phyloP scores from a whole-genome alignment of 2,888 invertebrate species.

The Pseudanteris insignis region DNA sequence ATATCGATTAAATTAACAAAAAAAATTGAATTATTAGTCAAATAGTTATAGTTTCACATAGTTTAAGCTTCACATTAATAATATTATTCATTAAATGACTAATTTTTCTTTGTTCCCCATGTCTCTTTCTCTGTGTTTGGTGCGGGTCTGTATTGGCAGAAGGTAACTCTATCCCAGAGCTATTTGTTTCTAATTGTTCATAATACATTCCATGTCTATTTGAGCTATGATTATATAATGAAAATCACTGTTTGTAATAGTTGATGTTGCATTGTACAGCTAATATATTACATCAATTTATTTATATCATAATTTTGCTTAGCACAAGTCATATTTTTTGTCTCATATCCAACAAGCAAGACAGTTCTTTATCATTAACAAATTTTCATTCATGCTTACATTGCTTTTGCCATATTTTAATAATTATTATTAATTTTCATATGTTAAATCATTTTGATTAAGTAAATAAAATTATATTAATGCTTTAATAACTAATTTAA shows the following conservation, averaged over 20 bases:
- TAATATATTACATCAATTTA: slow-evolving; percentile 35
- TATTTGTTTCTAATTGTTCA: slow-evolving; percentile 46
- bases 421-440: too few relatives aligned
- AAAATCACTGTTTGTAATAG: slow-evolving; percentile 35
- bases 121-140: slow-evolving; percentile 64
- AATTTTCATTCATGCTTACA: background rate
- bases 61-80: slow-evolving; percentile 8
- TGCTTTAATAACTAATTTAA: too few relatives aligned
- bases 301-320: slow-evolving; percentile 35
- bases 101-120: slow-evolving; percentile 62
- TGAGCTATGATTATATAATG: slow-evolving; percentile 22
- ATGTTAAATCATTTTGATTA: background rate
- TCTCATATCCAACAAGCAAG: slow-evolving; percentile 25
- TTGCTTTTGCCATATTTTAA: slow-evolving; percentile 15
- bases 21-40: background rate
- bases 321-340: slow-evolving; percentile 28
- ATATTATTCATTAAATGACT: slow-evolving; percentile 51
- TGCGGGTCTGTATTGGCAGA: slow-evolving; percentile 66
- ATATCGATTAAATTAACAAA: too few relatives aligned
- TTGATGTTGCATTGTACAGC: slow-evolving; percentile 29
- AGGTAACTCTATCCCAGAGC: slow-evolving; percentile 61
- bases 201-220: slow-evolving; percentile 23
- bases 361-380: slow-evolving; percentile 8
- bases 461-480: background rate
- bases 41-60: slow-evolving; percentile 1